Conservation (phyloP, 2,797 vertebrate species). For the Acrocephalus scirpaceus region DNA sequence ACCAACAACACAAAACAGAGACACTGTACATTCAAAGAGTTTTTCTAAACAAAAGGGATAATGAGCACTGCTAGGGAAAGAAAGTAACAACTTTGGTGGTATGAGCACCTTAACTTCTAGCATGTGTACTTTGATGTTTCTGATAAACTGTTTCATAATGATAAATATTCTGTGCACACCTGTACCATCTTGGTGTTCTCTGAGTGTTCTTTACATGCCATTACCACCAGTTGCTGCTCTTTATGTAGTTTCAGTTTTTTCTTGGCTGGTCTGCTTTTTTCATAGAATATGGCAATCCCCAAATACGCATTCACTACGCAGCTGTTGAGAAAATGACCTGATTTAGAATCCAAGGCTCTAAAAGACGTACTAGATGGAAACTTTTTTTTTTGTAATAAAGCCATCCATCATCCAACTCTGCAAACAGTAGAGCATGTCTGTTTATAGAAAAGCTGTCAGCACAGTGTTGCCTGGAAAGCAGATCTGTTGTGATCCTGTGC, state of each 20-base stretch:
- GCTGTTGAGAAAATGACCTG: not conserved
- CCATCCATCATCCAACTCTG: not conserved
- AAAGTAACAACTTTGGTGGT: not conserved
- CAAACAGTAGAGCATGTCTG: not conserved
- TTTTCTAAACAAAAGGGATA: not conserved
- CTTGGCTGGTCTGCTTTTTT: not conserved
- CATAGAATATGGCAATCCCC: accelerated
- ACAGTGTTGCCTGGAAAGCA: not conserved
- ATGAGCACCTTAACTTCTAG: not conserved
- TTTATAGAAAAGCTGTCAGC: not conserved
- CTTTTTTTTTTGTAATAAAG: not conserved
- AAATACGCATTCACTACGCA: not conserved
- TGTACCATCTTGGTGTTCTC: not conserved
- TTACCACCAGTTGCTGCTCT: not conserved
- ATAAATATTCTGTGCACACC: not conserved
- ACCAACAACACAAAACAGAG: not conserved
- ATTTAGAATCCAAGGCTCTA: not conserved
- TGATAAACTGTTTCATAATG: not conserved
- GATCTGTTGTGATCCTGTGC: not conserved
- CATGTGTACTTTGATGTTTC: not conserved
- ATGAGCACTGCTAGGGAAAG: not conserved
- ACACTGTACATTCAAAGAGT: not conserved
- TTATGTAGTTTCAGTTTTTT: not conserved
- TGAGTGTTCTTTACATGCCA: not conserved
- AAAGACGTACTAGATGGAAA: not conserved